These are phyloP conservation scores for Hecatera dysodea DNA, from an alignment of 2,888 invertebrate genomes.

Conservation along the genomic window DNA sequence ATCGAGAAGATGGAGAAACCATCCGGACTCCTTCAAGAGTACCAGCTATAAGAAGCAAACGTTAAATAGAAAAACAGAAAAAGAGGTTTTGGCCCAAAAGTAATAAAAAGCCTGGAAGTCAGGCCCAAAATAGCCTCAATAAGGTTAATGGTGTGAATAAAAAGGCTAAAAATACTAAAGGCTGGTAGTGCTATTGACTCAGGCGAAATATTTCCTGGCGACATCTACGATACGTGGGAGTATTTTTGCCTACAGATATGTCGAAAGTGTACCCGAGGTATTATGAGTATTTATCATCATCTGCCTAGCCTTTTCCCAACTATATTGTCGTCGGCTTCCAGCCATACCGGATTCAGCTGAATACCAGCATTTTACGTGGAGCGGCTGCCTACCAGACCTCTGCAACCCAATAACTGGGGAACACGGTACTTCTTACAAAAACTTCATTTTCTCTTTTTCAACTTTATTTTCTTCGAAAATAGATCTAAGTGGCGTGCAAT, in stretches of 20 bases:
- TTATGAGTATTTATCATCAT: background rate
- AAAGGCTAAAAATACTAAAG: constrained; percentile 31
- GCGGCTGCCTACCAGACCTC: too few relatives aligned
- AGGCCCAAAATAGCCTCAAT: constrained; percentile 9
- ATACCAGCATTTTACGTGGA: too few relatives aligned
- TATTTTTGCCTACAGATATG: background rate
- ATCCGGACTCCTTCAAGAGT: background rate
- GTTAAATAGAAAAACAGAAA: constrained; percentile 17
- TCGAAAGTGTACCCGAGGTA: background rate
- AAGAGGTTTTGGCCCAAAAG: background rate
- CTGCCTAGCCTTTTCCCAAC: too few relatives aligned
- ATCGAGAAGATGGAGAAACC: background rate
- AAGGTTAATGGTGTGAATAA: constrained; percentile 31
- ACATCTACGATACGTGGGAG: constrained; percentile 21
- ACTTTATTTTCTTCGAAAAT: too few relatives aligned
- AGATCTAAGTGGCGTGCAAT: too few relatives aligned
- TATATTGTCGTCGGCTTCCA: too few relatives aligned
- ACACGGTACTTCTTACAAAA: too few relatives aligned
- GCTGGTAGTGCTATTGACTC: constrained; percentile 38
- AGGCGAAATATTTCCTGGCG: background rate
- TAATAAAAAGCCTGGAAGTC: constrained; percentile 24
- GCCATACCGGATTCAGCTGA: too few relatives aligned
- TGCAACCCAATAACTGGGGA: too few relatives aligned
- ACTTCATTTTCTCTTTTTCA: too few relatives aligned
- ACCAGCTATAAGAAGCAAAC: background rate